Conservation (phyloP, 2,113 vertebrate species). For the Toxostoma redivivum region DNA sequence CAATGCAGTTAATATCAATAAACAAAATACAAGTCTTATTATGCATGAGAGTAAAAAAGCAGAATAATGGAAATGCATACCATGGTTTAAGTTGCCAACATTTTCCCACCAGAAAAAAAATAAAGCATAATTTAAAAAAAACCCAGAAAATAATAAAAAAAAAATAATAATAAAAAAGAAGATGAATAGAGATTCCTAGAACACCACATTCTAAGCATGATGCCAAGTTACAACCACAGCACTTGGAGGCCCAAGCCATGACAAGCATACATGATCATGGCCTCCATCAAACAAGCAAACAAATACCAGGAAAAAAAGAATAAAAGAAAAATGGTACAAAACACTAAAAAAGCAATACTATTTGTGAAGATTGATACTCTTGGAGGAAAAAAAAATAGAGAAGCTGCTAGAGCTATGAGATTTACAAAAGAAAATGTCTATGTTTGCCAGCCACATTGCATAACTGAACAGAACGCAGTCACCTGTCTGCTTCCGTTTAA, state of each 20-base stretch:
- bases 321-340: conserved; percentile 60
- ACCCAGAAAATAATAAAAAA: no score
- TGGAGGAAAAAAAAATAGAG: conserved; percentile 62
- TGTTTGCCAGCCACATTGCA: conserved; percentile 88
- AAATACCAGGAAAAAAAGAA: conserved; percentile 33
- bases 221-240: conserved; percentile 75
- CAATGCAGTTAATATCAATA: conserved; percentile 54
- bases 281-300: conserved; percentile 63
- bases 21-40: conserved; percentile 59
- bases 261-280: conserved; percentile 76
- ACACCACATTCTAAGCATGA: conserved; percentile 71
- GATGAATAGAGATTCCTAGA: conserved; percentile 67
- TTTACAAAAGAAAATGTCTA: conserved; percentile 68
- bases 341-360: conserved; percentile 55
- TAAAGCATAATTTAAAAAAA: background rate
- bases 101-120: conserved; percentile 74
- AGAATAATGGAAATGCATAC: conserved; percentile 77
- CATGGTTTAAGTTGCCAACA: conserved; percentile 72
- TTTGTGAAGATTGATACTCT: conserved; percentile 67
- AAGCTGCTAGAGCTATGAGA: conserved; percentile 75
- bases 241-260: conserved; percentile 72
- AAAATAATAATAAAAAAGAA: conserved; percentile 13
- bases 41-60: conserved; percentile 74
- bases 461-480: conserved; percentile 78
- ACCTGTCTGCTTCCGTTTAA: conserved; percentile 98